Base-by-base conservation (phyloP, 2,113 vertebrate genomes). In the Rissa tridactyla region DNA sequence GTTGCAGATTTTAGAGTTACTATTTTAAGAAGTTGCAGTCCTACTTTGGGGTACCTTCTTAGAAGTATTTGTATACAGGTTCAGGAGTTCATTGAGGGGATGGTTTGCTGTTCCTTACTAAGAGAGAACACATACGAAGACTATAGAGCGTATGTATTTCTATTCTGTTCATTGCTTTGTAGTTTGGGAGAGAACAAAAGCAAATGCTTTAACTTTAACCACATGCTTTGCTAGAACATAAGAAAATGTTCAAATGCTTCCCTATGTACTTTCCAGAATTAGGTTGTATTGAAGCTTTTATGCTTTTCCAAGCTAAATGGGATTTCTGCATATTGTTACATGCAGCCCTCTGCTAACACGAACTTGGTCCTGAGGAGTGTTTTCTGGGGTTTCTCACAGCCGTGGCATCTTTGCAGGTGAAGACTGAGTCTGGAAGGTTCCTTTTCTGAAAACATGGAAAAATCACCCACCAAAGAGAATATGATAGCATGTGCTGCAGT, bases 121-220 rank as follows among this genome's bases (percentile, higher is more conserved):
- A 66, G 42, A 32, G 29, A 60, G n/a, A 65, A n/a, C 27, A n/a
- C 49, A 36, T 14, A 29, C 6, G 49, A 76, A 82, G 42, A 30
- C n/a, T 52, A 47, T 87, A 64, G 25, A 62, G 8, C 2, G 0
- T 36, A 62, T 58, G 32, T 92, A 16, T 77, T 88, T 96, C 64
- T 81, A 32, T 47, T 51, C n/a, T 36, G 8, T 60, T 84, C 22
- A 1, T 65, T 65, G 42, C 58, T 92, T 86, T 81, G 68, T 80
- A 78, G 60, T 60, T 70, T 0, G 4, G 34, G 15, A 86, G 77
- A 91, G 84, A 93, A 77, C 38, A 80, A 93, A 96, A 88, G 12
- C 34, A 80, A 90, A 78, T 36, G 9, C 12, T 92, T 92, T 94
- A 95, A 95, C 29, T 90, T 90, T 34, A 46, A 90, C 66, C 88